A percentile compares a stretch with the other conserved stretches of the same genome.
These are phyloP conservation scores for Gambelia wislizenii DNA, from an alignment of 2,797 vertebrate genomes.

Conservation along the genomic window DNA sequence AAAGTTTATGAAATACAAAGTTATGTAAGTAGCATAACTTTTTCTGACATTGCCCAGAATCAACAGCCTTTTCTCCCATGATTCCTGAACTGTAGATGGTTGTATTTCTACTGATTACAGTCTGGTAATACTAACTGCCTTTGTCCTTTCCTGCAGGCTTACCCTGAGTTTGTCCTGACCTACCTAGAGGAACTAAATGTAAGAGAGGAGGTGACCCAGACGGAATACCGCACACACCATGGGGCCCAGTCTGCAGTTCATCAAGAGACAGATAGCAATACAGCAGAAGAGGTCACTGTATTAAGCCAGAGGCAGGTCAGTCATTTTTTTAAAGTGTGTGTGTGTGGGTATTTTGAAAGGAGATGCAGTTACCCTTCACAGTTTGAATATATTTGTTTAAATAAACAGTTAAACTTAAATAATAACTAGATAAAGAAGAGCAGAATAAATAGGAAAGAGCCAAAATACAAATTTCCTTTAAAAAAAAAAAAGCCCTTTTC, in stretches of 20 bases:
- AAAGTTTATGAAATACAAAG: slow-evolving; percentile 21
- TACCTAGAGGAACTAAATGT: slow-evolving; percentile 79
- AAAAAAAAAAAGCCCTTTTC: slow-evolving; percentile 37
- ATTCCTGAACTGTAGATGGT: slow-evolving; percentile 31
- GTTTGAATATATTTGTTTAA: slow-evolving; percentile 30
- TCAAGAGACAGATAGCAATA: slow-evolving; percentile 67
- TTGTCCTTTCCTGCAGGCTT: slow-evolving; percentile 76
- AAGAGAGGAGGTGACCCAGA: slow-evolving; percentile 75
- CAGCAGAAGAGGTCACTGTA: slow-evolving; percentile 74
- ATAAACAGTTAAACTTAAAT: slow-evolving; percentile 25
- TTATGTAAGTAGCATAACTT: slow-evolving; percentile 24
- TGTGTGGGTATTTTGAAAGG: slow-evolving; percentile 56
- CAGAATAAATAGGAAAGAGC: neutral
- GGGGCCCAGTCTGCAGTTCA: slow-evolving; percentile 63
- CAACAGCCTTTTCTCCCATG: slow-evolving; percentile 19
- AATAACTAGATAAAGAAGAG: neutral
- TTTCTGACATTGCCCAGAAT: slow-evolving; percentile 19
- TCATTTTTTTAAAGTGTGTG: slow-evolving; percentile 32
- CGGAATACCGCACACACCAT: slow-evolving; percentile 64
- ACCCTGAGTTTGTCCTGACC: slow-evolving; percentile 81
- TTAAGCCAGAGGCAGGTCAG: slow-evolving; percentile 72
- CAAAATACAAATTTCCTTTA: neutral
- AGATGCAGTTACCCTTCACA: slow-evolving; percentile 13
- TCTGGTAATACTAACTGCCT: slow-evolving; percentile 57
- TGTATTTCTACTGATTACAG: slow-evolving; percentile 49